A percentile compares a stretch with the other conserved stretches of the same genome.
Conservation (phyloP, 2,888 invertebrate species). For the Heliconius sara region DNA sequence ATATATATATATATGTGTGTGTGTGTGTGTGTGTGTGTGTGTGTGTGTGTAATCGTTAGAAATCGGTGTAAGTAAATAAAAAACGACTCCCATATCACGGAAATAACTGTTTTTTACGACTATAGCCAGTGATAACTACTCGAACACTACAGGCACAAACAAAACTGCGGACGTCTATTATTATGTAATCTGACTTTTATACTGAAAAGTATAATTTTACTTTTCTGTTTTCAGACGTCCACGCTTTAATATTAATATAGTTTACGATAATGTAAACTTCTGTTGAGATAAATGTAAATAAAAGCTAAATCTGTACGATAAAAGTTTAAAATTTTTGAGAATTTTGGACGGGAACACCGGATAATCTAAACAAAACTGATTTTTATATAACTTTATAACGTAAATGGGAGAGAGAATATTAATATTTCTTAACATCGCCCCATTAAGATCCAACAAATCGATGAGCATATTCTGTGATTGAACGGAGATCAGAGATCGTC, state of each 20-base stretch:
- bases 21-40: no score
- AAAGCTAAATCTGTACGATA: conserved; percentile 5
- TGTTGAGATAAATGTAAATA: not conserved
- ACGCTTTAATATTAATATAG: not conserved
- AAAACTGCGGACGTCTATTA: conserved; percentile 19
- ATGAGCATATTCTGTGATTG: not conserved
- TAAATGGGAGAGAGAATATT: not conserved
- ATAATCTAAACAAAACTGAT: not conserved
- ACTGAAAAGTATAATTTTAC: not conserved
- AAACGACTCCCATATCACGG: conserved; percentile 34
- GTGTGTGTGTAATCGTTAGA: conserved; percentile 31
- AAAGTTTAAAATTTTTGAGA: not conserved
- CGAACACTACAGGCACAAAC: not conserved
- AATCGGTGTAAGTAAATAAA: conserved; percentile 30
- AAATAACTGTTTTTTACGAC: conserved; percentile 45
- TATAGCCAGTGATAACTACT: not conserved
- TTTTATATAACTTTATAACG: not conserved
- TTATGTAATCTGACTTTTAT: conserved; percentile 8
- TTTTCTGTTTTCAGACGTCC: not conserved
- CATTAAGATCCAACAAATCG: not conserved
- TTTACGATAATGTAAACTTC: conserved; percentile 20
- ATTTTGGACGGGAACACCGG: not conserved
- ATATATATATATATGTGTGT: no score
- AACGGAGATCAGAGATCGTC: no score
- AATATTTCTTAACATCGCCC: not conserved